Base-by-base conservation (phyloP, 1,140 invertebrate species). In the Pachypsylla venusta region DNA sequence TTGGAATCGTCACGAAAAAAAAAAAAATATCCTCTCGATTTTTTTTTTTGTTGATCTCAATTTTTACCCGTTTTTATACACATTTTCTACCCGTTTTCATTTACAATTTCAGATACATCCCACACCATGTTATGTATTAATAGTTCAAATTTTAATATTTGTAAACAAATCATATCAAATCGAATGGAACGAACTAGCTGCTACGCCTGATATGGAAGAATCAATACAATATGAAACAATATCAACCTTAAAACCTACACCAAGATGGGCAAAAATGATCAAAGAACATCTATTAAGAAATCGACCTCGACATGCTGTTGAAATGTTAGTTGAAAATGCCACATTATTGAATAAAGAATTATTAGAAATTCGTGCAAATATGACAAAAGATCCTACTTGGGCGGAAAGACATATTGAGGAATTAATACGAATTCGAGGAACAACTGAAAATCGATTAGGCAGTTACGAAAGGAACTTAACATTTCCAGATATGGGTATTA, bases 141-240 rank as follows among this genome's bases (percentile, higher is more conserved):
- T n/a, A n/a, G n/a, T n/a, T n/a, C n/a, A n/a, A n/a, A n/a, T n/a
- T n/a, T n/a, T n/a, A n/a, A n/a, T n/a, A n/a, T n/a, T n/a, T n/a
- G n/a, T n/a, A n/a, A n/a, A n/a, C n/a, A n/a, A n/a, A n/a, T n/a
- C n/a, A n/a, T n/a, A n/a, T n/a, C n/a, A n/a, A n/a, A n/a, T n/a
- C n/a, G n/a, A n/a, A n/a, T n/a, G n/a, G n/a, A n/a, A n/a, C n/a
- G n/a, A n/a, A n/a, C n/a, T n/a, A n/a, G n/a, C n/a, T n/a, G n/a
- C n/a, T n/a, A n/a, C 42, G 4, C 42, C 42, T 19, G 42, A 48
- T n/a, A 48, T 5, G 4, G 16, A 48, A 4, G 42, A 48, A 48
- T 22, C 42, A n/a, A 48, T 48, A 19, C n/a, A n/a, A n/a, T 48
- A 48, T 48, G 16, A 48, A 48, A 48, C 42, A 7, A n/a, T 48